Evolutionary conservation across 2,797 vertebrate genomes (phyloP).

Genomic region (Onychomys leucogaster): DNA sequence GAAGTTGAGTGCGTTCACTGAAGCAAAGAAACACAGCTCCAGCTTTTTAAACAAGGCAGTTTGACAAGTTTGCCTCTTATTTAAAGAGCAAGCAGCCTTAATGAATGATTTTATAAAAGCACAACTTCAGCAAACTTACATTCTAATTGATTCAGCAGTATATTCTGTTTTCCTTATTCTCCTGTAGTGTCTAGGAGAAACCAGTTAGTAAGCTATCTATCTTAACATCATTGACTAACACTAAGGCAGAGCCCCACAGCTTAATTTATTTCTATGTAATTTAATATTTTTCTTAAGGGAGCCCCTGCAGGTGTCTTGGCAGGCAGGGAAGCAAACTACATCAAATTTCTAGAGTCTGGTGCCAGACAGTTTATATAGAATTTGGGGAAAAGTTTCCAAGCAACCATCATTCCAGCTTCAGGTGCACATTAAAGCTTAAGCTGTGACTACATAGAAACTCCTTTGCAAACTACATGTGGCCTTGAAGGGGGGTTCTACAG

Average conservation of each 20-base stretch:
- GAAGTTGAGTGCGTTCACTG: not conserved
- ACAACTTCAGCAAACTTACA: not conserved
- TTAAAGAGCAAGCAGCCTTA: not conserved
- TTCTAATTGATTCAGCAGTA: not conserved
- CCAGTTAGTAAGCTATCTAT: not conserved
- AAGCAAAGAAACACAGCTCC: not conserved
- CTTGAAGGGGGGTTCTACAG: not conserved
- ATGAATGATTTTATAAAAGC: not conserved
- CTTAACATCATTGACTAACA: not conserved
- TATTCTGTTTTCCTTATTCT: not conserved
- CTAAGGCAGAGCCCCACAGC: not conserved
- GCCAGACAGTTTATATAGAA: not conserved
- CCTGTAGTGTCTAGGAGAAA: not conserved
- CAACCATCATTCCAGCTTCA: not conserved
- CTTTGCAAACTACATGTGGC: not conserved
- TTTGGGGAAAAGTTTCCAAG: not conserved
- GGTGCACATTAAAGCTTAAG: not conserved
- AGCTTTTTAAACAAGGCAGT: not conserved
- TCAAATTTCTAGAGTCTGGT: not conserved
- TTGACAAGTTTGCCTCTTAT: not conserved
- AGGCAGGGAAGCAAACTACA: not conserved
- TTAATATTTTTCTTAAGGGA: not conserved
- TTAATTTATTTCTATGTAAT: not conserved
- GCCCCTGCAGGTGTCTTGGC: not conserved
- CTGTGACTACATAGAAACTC: not conserved